Percentiles rank a stretch among this genome's conserved stretches.
Evolutionary conservation across 2,888 invertebrate genomes (phyloP).

Genomic region (Thymelicus sylvestris): DNA sequence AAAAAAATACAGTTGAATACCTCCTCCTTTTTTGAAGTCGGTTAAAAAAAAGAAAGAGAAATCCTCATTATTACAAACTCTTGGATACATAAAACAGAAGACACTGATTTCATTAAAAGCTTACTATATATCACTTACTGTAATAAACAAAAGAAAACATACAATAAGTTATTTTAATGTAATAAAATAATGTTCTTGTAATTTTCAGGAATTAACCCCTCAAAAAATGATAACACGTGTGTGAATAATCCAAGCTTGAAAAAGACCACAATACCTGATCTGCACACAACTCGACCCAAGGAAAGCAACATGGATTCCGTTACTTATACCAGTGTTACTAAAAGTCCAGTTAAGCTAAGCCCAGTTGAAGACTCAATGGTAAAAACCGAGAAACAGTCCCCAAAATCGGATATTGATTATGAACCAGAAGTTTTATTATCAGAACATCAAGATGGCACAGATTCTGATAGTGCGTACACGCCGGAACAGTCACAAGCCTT

Average conservation of each 20-base stretch:
- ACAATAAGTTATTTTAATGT: too few relatives aligned
- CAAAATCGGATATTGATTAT: constrained; percentile 76
- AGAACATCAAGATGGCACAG: constrained; percentile 73
- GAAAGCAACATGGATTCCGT: constrained; percentile 62
- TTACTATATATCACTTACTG: too few relatives aligned
- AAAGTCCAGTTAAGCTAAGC: constrained; percentile 66
- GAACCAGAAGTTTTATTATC: constrained; percentile 79
- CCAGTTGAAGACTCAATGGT: constrained; percentile 64
- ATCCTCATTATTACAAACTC: too few relatives aligned
- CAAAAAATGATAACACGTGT: constrained; percentile 67
- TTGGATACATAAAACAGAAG: too few relatives aligned
- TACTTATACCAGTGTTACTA: constrained; percentile 59
- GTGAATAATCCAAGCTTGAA: constrained; percentile 64
- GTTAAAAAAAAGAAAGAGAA: too few relatives aligned
- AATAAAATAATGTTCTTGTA: neutral
- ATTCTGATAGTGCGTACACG: constrained; percentile 64
- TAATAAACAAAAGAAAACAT: too few relatives aligned
- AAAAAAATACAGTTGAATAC: too few relatives aligned
- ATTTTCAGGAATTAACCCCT: constrained; percentile 76
- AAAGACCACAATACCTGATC: constrained; percentile 64
- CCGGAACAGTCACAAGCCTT: constrained; percentile 75
- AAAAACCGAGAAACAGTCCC: constrained; percentile 76
- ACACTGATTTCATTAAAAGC: too few relatives aligned
- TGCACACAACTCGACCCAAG: constrained; percentile 62
- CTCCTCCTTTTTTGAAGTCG: too few relatives aligned